phyloP scores from a whole-genome alignment of 2,888 invertebrate species.

The Watsonalla cultraria region DNA sequence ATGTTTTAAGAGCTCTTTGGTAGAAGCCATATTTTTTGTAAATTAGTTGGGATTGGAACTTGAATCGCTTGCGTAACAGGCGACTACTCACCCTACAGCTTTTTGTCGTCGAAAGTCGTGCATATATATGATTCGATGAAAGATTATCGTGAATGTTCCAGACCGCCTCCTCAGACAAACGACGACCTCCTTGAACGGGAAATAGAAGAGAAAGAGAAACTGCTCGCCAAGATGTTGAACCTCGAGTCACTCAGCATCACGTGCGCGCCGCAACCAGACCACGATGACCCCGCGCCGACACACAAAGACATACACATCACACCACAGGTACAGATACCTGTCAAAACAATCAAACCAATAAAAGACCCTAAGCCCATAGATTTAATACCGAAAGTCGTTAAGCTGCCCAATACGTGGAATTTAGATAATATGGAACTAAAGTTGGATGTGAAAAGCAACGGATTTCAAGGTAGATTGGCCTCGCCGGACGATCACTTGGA shows the following conservation, averaged over 20 bases:
- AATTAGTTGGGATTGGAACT: too few species aligned
- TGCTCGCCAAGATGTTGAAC: constrained; percentile 82
- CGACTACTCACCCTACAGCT: too few species aligned
- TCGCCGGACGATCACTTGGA: constrained; percentile 66
- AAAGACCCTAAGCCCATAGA: constrained; percentile 32
- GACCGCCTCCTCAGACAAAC: constrained; percentile 72
- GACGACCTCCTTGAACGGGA: constrained; percentile 84
- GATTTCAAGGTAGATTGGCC: constrained; percentile 37
- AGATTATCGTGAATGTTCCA: constrained; percentile 31
- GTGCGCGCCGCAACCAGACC: constrained; percentile 5
- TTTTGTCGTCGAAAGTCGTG: too few species aligned
- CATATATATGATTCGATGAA: too few species aligned
- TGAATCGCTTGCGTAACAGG: too few species aligned
- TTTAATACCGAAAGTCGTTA: constrained; percentile 68
- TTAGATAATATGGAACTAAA: constrained; percentile 68
- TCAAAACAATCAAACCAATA: constrained; percentile 12
- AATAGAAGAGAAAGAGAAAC: constrained; percentile 86
- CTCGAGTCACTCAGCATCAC: constrained; percentile 74
- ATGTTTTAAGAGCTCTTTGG: too few species aligned
- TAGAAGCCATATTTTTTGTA: too few species aligned
- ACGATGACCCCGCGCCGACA: constrained; percentile 2
- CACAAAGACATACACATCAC: not conserved
- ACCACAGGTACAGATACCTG: constrained; percentile 7
- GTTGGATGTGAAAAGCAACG: constrained; percentile 48
- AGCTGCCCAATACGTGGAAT: constrained; percentile 80